Base-by-base conservation (phyloP, 2,113 vertebrate species). In the Emydura subglobosa region DNA sequence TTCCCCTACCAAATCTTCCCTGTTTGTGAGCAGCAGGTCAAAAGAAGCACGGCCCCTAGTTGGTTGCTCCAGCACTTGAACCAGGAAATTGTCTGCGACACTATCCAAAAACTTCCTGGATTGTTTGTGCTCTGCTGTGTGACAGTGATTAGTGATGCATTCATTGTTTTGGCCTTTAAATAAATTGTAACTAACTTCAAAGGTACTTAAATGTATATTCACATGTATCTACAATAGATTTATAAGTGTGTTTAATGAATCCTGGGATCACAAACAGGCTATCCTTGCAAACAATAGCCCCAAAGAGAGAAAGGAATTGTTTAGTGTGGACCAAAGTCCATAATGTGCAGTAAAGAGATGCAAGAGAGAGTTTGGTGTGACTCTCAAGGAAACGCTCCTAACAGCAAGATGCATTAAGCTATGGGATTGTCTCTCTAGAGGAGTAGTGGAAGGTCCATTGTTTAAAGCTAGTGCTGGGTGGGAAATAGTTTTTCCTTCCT, bases 151-250 rank as follows among this genome's bases (percentile, higher is more conserved):
- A 89, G 47, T 42, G 93, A 86, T 61, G 50, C 89, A 82, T 92
- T 96, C 94, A 91, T 74, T 88, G 84, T 95, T 92, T 49, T 57
- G 7, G 81, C 12, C 39, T 87, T 80, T 87, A 91, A 87, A 88
- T 57, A 87, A 74, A 89, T 39, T 27, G 5, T 80, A 94, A 65
- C 6, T 68, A 89, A 54, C 61, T 82, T 42, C 53, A n/a, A 80
- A 95, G 81, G 31, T 49, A 55, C 21, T 89, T 74, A 86, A 93
- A 85, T 80, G 11, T 16, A 81, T 17, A 14, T 93, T 92, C 31
- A 95, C 65, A 53, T 89, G 74, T 4, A 81, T 7, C n/a, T 93
- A 51, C 50, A 90, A 65, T 2, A 1, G 7, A 2, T 61, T 92
- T 92, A 59, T 27, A 93, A 92, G 57, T 65, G 1, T 11, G 13